Conservation (phyloP, 2,888 invertebrate genomes). For the Athrips mouffetella region DNA sequence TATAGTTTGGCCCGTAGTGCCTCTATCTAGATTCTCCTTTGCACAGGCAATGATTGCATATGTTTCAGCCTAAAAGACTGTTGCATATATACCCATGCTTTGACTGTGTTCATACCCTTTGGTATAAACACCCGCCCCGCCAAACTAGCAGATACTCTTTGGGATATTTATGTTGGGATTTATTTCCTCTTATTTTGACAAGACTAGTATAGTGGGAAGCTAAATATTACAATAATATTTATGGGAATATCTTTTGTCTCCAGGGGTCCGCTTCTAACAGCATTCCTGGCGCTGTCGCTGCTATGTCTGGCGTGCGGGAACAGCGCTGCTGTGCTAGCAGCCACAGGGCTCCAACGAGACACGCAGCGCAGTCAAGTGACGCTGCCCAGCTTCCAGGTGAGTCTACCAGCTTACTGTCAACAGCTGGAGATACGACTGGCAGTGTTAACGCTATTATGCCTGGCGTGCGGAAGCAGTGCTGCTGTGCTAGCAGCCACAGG, state of each 20-base stretch:
- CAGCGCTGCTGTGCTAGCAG: conserved; percentile 78
- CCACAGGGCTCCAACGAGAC: conserved; percentile 81
- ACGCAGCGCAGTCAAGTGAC: conserved; percentile 48
- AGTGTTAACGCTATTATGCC: conserved; percentile 80
- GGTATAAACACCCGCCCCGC: too few relatives aligned
- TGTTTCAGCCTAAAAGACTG: too few relatives aligned
- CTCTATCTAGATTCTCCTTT: too few relatives aligned
- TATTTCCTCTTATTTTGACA: neutral
- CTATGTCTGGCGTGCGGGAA: conserved; percentile 79
- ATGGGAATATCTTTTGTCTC: conserved; percentile 22
- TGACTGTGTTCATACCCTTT: too few relatives aligned
- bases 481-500: conserved; percentile 80
- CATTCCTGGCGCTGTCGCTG: conserved; percentile 81
- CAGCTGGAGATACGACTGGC: too few relatives aligned
- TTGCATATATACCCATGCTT: too few relatives aligned
- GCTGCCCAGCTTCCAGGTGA: conserved; percentile 19
- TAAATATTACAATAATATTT: neutral
- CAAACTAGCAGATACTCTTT: too few relatives aligned
- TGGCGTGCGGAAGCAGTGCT: conserved; percentile 80
- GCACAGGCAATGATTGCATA: too few relatives aligned
- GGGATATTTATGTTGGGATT: neutral
- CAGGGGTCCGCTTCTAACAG: conserved; percentile 71
- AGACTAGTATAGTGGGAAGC: too few relatives aligned
- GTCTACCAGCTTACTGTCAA: too few relatives aligned
- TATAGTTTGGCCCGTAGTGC: too few relatives aligned